Base-by-base conservation (phyloP, 2,113 vertebrate species). In the Aptenodytes patagonicus region DNA sequence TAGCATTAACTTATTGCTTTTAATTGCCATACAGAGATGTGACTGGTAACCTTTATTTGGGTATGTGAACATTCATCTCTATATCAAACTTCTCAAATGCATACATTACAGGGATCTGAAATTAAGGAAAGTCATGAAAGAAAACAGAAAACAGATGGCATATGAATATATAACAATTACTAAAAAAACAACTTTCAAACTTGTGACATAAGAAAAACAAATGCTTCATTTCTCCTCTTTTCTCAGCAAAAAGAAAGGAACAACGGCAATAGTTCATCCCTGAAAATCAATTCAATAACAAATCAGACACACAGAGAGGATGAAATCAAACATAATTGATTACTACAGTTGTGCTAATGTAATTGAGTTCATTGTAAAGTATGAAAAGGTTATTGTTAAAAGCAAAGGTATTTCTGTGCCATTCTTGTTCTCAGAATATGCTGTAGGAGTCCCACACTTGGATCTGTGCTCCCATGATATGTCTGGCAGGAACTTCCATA, bases 101-200 rank as follows among this genome's bases (percentile, higher is more conserved):
- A 87, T 92, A 92, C 36, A 79, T 96, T 87, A 91, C 16, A 79
- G 29, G 75, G 40, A 89, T 91, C 44, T 89, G 83, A 95, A 95
- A 94, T 89, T 87, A 80, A 88, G 96, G 84, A 40, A 90, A 95
- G 65, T 73, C 31, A 84, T 72, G 77, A 95, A 90, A 85, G 77
- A 90, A 93, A 97, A 80, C 78, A 93, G 87, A 96, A 96, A 94
- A 87, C 95, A 97, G 96, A 96, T 97, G 95, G 97, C 80, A 91
- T 55, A 76, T 70, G 91, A 87, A 94, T 83, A 91, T n/a, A 91
- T 12, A 95, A 96, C 52, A 91, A 96, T 76, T 91, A 75, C 86
- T 76, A 54, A 91, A 90, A 82, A 93, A 91, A 26, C 25, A 60
- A 62, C 66, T 92, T 93, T 84, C 57, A 95, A 89, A 87, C 36